These are phyloP conservation scores for Morelia viridis DNA, from an alignment of 2,797 vertebrate genomes.

Conservation along the genomic window DNA sequence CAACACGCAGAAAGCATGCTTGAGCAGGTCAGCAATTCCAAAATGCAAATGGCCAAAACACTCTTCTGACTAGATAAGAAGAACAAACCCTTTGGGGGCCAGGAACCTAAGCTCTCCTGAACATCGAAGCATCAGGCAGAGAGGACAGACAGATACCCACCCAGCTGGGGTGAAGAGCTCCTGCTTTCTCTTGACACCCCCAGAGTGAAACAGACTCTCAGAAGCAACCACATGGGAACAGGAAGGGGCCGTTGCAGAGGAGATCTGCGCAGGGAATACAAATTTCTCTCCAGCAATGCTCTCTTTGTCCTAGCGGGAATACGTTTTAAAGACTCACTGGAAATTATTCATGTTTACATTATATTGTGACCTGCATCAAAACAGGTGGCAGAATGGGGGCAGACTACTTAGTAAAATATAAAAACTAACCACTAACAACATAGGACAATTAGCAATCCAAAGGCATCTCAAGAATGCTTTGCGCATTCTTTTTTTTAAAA, in stretches of 20 bases:
- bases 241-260: constrained; percentile 36
- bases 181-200: constrained; percentile 2
- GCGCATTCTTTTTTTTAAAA: background rate
- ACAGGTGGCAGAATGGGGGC: background rate
- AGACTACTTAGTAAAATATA: background rate
- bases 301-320: constrained; percentile 38
- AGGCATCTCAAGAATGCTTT: background rate
- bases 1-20: constrained; percentile 87
- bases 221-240: constrained; percentile 39
- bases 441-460: background rate
- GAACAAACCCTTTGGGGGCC: constrained; percentile 94
- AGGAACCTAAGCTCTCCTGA: constrained; percentile 80
- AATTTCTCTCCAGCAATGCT: constrained; percentile 29
- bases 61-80: constrained; percentile 85
- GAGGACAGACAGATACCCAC: constrained; percentile 49
- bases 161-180: constrained; percentile 14
- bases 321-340: background rate
- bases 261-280: constrained; percentile 41
- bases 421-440: background rate
- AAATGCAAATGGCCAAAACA: constrained; percentile 92
- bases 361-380: background rate
- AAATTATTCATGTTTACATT: background rate
- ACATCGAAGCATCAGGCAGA: constrained; percentile 58
- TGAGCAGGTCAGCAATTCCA: constrained; percentile 97
- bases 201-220: constrained; percentile 30